A percentile compares a stretch with the other conserved stretches of the same genome.
Conservation (phyloP, 2,797 vertebrate genomes). For the Protosalanx chinensis region DNA sequence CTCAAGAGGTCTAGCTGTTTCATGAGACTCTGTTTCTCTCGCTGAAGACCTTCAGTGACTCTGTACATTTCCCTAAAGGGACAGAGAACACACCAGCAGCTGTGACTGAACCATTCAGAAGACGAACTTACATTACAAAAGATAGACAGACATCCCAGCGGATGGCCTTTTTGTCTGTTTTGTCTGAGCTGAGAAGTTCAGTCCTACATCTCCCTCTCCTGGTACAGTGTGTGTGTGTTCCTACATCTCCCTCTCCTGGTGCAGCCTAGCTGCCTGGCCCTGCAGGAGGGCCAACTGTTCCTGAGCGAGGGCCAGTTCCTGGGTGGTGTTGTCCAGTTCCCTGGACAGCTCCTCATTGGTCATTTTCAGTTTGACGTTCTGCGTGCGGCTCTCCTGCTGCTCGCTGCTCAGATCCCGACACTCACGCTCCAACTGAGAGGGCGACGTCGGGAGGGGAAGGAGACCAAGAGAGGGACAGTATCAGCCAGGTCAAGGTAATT, state of each 20-base stretch:
- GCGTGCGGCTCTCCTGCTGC: conserved; percentile 81
- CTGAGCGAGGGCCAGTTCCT: conserved; percentile 80
- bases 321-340: conserved; percentile 78
- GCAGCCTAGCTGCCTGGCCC: conserved; percentile 76
- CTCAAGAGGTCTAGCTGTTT: conserved; percentile 91
- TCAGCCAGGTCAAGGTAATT: not conserved
- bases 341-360: conserved; percentile 83
- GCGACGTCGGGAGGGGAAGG: not conserved
- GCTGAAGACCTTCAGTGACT: conserved; percentile 85
- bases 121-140: too few relatives aligned
- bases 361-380: conserved; percentile 86
- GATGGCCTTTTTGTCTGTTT: not conserved
- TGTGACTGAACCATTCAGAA: not conserved
- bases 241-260: conserved; percentile 88
- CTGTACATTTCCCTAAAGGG: conserved; percentile 84
- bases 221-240: conserved; percentile 23
- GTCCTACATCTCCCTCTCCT: not conserved
- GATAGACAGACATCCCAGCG: too few relatives aligned
- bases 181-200: not conserved
- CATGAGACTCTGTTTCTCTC: conserved; percentile 86
- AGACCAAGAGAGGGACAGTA: not conserved
- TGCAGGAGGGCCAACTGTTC: conserved; percentile 83
- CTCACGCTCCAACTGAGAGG: conserved; percentile 79
- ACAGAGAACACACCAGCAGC: not conserved
- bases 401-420: conserved; percentile 80